Percentiles rank a stretch among this genome's conserved stretches.
phyloP scores from a whole-genome alignment of 2,888 invertebrate species.

The Drosophila mayaguana region DNA sequence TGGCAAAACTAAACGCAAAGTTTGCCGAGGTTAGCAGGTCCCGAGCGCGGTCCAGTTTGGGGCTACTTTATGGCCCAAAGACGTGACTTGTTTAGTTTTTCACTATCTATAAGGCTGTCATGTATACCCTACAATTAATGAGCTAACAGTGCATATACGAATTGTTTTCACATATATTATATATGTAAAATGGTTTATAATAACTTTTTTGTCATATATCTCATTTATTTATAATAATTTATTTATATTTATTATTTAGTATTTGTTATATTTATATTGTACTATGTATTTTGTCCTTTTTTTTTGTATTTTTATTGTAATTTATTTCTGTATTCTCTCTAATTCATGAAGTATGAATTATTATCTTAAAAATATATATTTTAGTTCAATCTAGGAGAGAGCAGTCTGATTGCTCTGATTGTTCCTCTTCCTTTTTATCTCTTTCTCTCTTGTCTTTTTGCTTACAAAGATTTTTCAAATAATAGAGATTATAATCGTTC shows the following conservation, averaged over 20 bases:
- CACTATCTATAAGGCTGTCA: slow-evolving; percentile 12
- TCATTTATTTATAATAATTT: not conserved
- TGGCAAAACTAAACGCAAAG: slow-evolving; percentile 63
- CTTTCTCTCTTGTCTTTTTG: too few relatives aligned
- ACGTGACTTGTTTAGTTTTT: slow-evolving; percentile 71
- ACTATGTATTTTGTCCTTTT: too few relatives aligned
- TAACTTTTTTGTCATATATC: not conserved
- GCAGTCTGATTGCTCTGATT: too few relatives aligned
- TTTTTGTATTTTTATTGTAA: too few relatives aligned
- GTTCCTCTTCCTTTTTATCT: too few relatives aligned
- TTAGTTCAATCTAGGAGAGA: too few relatives aligned
- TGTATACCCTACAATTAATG: slow-evolving; percentile 15
- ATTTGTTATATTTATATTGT: not conserved
- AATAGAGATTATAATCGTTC: fast-evolving
- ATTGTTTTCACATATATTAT: too few relatives aligned
- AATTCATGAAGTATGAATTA: too few relatives aligned
- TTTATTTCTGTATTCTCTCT: too few relatives aligned
- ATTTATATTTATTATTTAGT: not conserved
- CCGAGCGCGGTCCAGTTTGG: slow-evolving; percentile 37
- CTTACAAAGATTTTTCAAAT: too few relatives aligned
- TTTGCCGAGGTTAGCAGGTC: slow-evolving; percentile 45
- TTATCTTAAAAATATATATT: too few relatives aligned
- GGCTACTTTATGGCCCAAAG: slow-evolving; percentile 64
- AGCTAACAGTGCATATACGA: not conserved
- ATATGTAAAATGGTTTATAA: not conserved